Base-by-base conservation (phyloP, 2,888 invertebrate species). In the Bellardia pandia region DNA sequence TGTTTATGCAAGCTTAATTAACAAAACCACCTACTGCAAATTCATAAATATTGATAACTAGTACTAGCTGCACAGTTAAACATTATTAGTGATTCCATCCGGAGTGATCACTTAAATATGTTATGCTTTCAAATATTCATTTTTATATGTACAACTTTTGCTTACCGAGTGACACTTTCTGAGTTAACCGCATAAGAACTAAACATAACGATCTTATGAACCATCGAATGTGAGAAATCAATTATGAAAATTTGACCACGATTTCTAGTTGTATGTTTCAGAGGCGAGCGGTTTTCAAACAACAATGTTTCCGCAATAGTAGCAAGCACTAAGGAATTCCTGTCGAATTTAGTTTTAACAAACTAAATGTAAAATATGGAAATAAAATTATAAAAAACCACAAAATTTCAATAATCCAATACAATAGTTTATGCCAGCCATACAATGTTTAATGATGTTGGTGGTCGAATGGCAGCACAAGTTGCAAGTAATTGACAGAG, bases 311-410 rank as follows among this genome's bases (percentile, higher is more conserved):
- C 48, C 2, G 13, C 23, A 40, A 64, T 14, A 45, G 45, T 37
- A 68, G 58, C 40, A 68, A 40, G 30, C 37, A n/a, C 8, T n/a
- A 8, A 37, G 13, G 6, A 72, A 72, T 66, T 53, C 11, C 45
- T 56, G 23, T 53, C 37, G 30, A 72, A 72, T 74, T 48, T 11
- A 42, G 9, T 45, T 58, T 56, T 42, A 51, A 56, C 23, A 37
- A 33, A 4, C 16, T 14, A 62, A 58, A 84, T 66, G n/a, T 53
- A 3, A 14, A 69, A 79, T 75, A 64, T 77, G 45, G 64, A 77
- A 83, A 77, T 77, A 30, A 62, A 71, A 83, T 77, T 83, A 53
- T 37, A 33, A 64, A 56, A 84, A 85, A 75, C 85, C 79, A 76
- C 75, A 85, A 75, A 58, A 48, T 69, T 85, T 33, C 42, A 56